Evolutionary conservation across 2,797 vertebrate species (phyloP), one percentile per base, ranked within the genome.

Genomic region (Epinephelus coioides): DNA sequence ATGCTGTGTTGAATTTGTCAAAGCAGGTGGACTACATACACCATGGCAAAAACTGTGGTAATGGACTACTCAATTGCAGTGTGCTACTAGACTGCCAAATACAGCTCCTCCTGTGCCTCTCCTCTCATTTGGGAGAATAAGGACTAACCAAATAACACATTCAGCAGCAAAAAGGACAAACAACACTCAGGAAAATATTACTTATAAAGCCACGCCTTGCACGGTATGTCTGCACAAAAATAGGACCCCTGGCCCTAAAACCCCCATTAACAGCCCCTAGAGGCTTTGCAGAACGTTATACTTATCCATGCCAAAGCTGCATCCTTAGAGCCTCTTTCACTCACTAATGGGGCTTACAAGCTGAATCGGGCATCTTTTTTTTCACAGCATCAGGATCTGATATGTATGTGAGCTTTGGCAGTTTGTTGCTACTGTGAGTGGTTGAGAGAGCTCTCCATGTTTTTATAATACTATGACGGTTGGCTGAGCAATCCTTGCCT

Each of bases 391-490:
- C 17, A 30, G 47, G 40, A 64, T 67, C 40, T 74, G 21, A 63
- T 47, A 50, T 49, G 30, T 19, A 47, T 50, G 56, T 64, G 68
- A 55, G 57, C 43, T 68, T 69, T 71, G 49, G 68, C 44, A 74
- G 56, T 73, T 56, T 82, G 43, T 72, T 72, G 30, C 64, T 17
- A 34, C 34, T 64, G 23, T 61, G 55, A 61, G 63, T 55, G 43
- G 27, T 53, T 76, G 27, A 77, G 44, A 50, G 40, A 61, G 56
- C 49, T 12, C 51, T 66, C 61, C 62, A 76, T 83, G 53, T 72
- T 76, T 74, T 49, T 21, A 49, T 79, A 54, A 73, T 34, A 53
- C 65, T 49, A 72, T 68, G 64, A 79, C 27, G 50, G 62, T 44
- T 82, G 59, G 49, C 54, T 76, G 38, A 78, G 59, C 53, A 18